Conservation (phyloP, 2,888 invertebrate genomes). For the Cryptophagus acutangulus region DNA sequence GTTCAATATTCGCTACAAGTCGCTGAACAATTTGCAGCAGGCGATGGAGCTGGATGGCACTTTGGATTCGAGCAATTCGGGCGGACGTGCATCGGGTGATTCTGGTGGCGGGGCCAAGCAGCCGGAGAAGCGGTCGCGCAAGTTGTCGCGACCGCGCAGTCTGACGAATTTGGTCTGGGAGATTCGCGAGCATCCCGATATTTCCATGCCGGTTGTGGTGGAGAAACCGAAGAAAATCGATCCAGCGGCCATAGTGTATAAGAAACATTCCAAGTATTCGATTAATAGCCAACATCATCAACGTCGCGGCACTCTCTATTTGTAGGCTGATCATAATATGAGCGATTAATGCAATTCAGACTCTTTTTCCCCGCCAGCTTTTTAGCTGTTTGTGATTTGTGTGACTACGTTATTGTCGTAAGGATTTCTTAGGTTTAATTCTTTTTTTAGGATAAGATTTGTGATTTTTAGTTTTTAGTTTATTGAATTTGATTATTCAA, state of each 20-base stretch:
- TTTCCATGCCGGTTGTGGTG: slow-evolving; percentile 38
- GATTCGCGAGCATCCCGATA: slow-evolving; percentile 44
- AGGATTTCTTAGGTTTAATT: slow-evolving; percentile 19
- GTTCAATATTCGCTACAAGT: slow-evolving; percentile 70
- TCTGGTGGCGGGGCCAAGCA: slow-evolving; percentile 69
- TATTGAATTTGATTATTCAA: slow-evolving; percentile 16
- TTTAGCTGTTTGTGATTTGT: slow-evolving; percentile 37
- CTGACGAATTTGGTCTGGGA: slow-evolving; percentile 87
- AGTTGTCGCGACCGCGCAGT: slow-evolving; percentile 77
- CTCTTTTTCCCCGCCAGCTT: slow-evolving; percentile 20
- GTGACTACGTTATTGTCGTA: no score
- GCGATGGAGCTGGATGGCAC: slow-evolving; percentile 70
- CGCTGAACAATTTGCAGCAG: slow-evolving; percentile 66
- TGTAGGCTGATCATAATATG: slow-evolving; percentile 44
- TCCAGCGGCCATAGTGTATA: slow-evolving; percentile 47
- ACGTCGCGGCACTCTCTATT: slow-evolving; percentile 43
- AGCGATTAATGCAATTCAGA: background rate
- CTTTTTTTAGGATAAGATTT: slow-evolving; percentile 26
- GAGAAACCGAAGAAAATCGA: slow-evolving; percentile 42
- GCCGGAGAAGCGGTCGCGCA: slow-evolving; percentile 76
- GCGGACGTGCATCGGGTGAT: slow-evolving; percentile 80
- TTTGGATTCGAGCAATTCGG: slow-evolving; percentile 85
- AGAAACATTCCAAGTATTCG: slow-evolving; percentile 51
- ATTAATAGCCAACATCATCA: slow-evolving; percentile 47
- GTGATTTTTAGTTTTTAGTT: slow-evolving; percentile 28